Base-by-base conservation (phyloP, 2,797 vertebrate genomes). In the Esox masquinongy region DNA sequence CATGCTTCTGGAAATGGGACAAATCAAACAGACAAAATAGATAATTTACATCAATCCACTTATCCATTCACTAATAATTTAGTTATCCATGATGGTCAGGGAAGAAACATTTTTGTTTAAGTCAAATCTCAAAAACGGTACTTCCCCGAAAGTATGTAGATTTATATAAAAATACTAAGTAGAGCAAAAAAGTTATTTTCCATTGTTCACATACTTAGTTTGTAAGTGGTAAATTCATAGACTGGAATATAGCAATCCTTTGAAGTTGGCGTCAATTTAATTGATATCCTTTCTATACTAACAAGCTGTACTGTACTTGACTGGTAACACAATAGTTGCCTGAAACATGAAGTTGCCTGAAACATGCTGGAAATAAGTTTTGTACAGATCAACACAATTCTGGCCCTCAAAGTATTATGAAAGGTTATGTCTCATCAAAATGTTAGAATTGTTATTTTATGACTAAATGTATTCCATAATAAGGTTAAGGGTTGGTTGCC, bases 1-100 rank as follows among this genome's bases (percentile, higher is more conserved):
- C 83, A 75, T 22, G 8, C 17, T n/a, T 63, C 74, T 75, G 76
- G 68, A 16, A 67, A 73, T n/a, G 31, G 3, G 53, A 70, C 24
- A 49, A 80, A 84, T 72, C 72, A 77, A 61, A 66, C 34, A 39
- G 6, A 61, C 26, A 56, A 61, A 72, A 43, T 9, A 82, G 76
- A 83, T 87, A 85, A 86, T 87, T 79, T 81, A 88, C 81, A 89
- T 80, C 82, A 68, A 70, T 76, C 75, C 61, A 24, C 2, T 51
- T 14, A 51, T 15, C 29, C 29, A 31, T 53, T 53, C 50, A 75
- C 50, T 83, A 82, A 87, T 90, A 84, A 89, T 73, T 63, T 73
- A 73, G 71, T 2, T 15, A 16, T 61, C 71, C 43, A 73, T 3
- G n/a, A 68, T 39, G 72, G 5, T 22, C 68, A 4, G 1, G 39